A percentile compares a stretch with the other conserved stretches of the same genome.
phyloP scores from a whole-genome alignment of 1,140 invertebrate species.

The Drosophila seguyi region DNA sequence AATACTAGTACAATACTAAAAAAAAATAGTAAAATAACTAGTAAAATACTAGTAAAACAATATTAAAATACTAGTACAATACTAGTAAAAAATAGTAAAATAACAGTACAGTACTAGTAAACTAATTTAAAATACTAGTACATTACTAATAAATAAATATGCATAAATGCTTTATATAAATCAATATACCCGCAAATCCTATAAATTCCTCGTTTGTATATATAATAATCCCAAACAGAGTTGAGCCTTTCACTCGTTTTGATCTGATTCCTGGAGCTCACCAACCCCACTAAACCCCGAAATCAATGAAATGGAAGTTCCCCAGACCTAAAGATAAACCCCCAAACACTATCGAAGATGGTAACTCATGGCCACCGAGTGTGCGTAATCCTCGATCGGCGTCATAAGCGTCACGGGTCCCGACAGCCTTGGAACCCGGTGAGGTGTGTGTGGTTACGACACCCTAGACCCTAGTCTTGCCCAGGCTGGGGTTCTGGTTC shows the following conservation, averaged over 20 bases:
- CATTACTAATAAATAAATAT: too few species aligned
- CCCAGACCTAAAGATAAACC: slow-evolving; percentile 8
- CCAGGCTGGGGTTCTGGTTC: neutral
- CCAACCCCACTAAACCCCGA: neutral
- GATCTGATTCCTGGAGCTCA: neutral
- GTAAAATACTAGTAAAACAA: too few species aligned
- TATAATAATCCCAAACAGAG: neutral
- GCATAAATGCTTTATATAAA: neutral
- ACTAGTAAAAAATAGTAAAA: neutral
- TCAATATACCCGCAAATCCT: neutral
- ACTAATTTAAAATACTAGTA: too few species aligned
- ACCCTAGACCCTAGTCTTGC: slow-evolving; percentile 2
- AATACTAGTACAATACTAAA: too few species aligned
- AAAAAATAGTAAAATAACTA: too few species aligned
- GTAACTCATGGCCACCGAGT: neutral
- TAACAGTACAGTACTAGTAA: too few species aligned
- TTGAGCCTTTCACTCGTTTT: slow-evolving; percentile 16
- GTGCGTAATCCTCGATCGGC: slow-evolving; percentile 32
- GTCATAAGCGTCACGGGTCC: slow-evolving; percentile 26
- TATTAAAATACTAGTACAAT: too few species aligned
- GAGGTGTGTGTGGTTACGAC: slow-evolving; percentile 8
- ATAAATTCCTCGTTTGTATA: neutral
- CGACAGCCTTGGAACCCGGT: slow-evolving; percentile 32
- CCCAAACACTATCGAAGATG: slow-evolving; percentile 7
- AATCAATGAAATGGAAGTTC: slow-evolving; percentile 25